phyloP scores from a whole-genome alignment of 2,113 vertebrate genomes.

The Furnarius figulus region DNA sequence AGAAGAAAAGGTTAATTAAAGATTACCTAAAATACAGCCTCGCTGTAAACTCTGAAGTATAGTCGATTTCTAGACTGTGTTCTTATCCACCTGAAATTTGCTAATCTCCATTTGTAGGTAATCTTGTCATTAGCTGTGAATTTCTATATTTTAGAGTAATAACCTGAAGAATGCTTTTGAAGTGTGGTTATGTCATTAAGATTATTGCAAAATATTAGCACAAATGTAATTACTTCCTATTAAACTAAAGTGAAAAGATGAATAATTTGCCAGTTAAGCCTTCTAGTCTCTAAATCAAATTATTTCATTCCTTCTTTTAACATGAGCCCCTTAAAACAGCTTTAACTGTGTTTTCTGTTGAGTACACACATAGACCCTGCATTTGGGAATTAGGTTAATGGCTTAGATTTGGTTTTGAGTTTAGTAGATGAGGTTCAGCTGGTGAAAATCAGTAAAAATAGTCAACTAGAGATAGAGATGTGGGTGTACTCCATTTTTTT shows the following conservation, averaged over 20 bases:
- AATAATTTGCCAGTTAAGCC: background rate
- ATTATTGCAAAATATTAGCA: background rate
- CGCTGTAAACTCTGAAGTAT: background rate
- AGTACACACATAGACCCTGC: accelerated
- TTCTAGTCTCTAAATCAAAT: background rate
- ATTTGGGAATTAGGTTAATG: background rate
- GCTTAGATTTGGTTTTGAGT: background rate
- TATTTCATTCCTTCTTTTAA: background rate
- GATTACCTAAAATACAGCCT: background rate
- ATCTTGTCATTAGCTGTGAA: background rate
- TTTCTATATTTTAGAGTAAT: background rate
- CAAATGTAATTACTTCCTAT: background rate
- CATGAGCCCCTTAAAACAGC: background rate
- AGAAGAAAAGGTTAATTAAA: background rate
- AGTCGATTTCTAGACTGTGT: background rate
- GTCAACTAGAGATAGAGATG: background rate
- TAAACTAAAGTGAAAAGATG: background rate
- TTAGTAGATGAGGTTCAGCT: background rate
- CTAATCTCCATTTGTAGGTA: background rate
- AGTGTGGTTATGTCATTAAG: background rate
- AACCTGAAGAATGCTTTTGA: background rate
- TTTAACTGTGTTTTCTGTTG: background rate
- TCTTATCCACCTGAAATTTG: background rate
- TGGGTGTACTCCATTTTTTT: background rate
- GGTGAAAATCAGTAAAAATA: background rate